Conservation (phyloP, 37 sponge, comb jelly and placozoan genomes). For the Theonella swinhoei region DNA sequence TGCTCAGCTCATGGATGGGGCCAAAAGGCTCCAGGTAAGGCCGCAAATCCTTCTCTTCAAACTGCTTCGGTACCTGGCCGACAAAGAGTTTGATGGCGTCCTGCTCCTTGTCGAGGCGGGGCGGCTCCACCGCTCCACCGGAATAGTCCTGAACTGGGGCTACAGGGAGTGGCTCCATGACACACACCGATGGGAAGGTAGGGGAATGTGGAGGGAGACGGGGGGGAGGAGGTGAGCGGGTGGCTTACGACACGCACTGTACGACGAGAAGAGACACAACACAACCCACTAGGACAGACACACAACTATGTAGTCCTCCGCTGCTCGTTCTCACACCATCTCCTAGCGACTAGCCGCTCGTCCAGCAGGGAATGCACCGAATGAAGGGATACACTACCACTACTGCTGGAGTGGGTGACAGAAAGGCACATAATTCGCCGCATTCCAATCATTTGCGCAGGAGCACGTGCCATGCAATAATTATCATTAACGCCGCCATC, state of each 20-base stretch:
- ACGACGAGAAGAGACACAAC: neutral
- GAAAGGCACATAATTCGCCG: neutral
- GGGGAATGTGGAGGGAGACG: neutral
- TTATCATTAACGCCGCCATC: too few species aligned
- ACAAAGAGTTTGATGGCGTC: slow-evolving; percentile 96
- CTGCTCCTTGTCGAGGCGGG: slow-evolving; percentile 51
- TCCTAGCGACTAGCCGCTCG: neutral
- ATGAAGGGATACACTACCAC: neutral
- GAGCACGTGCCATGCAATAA: neutral
- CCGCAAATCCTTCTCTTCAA: slow-evolving; percentile 79
- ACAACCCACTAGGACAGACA: slow-evolving; percentile 12
- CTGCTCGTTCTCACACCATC: neutral
- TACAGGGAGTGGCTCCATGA: neutral
- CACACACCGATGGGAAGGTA: too few species aligned
- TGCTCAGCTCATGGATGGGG: slow-evolving; percentile 72
- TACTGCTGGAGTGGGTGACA: too few species aligned
- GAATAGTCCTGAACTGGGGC: neutral
- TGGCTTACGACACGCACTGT: neutral
- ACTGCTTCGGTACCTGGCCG: slow-evolving; percentile 90
- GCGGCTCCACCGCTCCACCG: slow-evolving; percentile 33
- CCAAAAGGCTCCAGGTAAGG: slow-evolving; percentile 87
- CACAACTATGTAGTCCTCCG: neutral
- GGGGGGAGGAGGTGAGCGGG: neutral
- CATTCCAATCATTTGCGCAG: neutral
- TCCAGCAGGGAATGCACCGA: neutral